Evolutionary conservation across 2,113 vertebrate species (phyloP).

Genomic region (Laterallus jamaicensis): DNA sequence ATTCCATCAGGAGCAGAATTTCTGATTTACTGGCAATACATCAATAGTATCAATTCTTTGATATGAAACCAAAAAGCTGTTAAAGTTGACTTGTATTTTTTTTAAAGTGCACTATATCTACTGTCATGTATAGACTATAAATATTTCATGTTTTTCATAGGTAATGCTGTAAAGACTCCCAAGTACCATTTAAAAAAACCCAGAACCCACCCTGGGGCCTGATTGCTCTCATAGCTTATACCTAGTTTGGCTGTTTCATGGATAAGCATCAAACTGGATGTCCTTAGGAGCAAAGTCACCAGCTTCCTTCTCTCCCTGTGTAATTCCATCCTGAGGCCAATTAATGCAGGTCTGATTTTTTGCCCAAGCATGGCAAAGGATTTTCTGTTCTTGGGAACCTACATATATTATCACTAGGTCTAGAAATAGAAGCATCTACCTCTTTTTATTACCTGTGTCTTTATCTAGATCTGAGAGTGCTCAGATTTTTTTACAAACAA

Average conservation of each 20-base stretch:
- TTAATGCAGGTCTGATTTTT: background rate
- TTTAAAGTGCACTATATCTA: background rate
- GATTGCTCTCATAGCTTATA: background rate
- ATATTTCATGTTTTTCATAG: background rate
- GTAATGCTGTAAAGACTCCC: background rate
- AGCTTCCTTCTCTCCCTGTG: background rate
- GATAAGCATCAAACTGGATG: accelerated
- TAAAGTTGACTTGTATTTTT: background rate
- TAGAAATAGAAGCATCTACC: background rate
- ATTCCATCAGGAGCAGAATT: background rate
- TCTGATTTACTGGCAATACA: background rate
- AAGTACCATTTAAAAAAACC: background rate
- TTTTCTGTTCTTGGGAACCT: background rate
- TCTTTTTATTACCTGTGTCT: background rate
- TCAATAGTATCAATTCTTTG: background rate
- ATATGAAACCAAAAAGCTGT: background rate
- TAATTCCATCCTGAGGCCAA: background rate
- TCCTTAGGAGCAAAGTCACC: background rate
- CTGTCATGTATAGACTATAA: background rate
- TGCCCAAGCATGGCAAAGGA: background rate
- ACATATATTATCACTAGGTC: background rate
- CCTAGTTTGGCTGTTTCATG: background rate
- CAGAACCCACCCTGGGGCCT: background rate
- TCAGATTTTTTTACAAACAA: background rate
- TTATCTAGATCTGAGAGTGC: background rate